Evolutionary conservation across 2,113 vertebrate species (phyloP).

Genomic region (Aptenodytes patagonicus): DNA sequence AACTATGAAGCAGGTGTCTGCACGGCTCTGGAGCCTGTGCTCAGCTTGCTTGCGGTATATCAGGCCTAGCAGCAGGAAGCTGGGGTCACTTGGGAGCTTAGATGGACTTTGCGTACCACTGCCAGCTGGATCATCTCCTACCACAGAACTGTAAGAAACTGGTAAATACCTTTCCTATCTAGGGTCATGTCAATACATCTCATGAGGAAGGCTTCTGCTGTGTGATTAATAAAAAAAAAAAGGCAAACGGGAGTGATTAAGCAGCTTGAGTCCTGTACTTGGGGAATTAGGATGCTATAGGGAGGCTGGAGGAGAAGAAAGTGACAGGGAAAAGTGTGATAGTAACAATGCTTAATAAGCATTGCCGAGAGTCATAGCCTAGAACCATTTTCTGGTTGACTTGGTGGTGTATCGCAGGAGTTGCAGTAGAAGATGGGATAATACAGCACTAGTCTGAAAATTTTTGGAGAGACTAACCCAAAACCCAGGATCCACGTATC

Average conservation of each 20-base stretch:
- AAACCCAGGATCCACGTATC: not conserved
- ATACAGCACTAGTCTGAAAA: not conserved
- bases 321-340: not conserved
- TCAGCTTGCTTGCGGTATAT: accelerated
- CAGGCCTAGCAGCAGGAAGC: not conserved
- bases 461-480: not conserved
- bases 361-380: not conserved
- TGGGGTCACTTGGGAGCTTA: not conserved
- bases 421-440: not conserved
- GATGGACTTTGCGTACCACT: not conserved
- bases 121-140: not conserved
- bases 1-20: not conserved
- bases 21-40: not conserved
- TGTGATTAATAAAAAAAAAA: not conserved
- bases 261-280: not conserved
- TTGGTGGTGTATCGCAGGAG: not conserved
- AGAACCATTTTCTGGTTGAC: not conserved
- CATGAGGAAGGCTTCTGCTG: not conserved
- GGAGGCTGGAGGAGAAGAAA: not conserved
- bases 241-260: not conserved
- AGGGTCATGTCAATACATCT: accelerated
- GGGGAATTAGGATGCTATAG: not conserved
- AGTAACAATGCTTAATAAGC: not conserved
- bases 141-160: not conserved
- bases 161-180: not conserved